These are phyloP conservation scores for Pomatostomus ruficeps DNA, from an alignment of 2,113 vertebrate genomes.

Conservation along the genomic window DNA sequence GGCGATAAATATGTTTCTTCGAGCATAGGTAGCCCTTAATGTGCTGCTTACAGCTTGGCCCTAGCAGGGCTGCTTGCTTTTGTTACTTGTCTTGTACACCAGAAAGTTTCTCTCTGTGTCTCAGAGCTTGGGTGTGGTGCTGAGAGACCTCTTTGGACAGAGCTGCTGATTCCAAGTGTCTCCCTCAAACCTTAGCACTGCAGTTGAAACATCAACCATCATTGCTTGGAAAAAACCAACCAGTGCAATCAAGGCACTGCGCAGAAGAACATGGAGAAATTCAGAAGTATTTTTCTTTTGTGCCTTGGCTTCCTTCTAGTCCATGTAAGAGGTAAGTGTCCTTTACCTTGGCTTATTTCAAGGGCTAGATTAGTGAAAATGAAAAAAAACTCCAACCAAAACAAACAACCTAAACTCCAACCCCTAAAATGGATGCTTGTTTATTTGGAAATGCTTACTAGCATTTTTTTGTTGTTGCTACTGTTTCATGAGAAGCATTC, in stretches of 20 bases:
- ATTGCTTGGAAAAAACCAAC: neutral
- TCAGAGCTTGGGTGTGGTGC: neutral
- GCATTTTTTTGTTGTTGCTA: neutral
- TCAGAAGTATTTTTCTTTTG: neutral
- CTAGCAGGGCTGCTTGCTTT: neutral
- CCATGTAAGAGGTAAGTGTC: slow-evolving; percentile 37
- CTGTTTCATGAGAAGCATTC: neutral
- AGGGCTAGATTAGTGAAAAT: neutral
- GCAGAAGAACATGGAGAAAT: slow-evolving; percentile 16
- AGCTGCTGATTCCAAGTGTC: neutral
- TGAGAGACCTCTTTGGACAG: neutral
- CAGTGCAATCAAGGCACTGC: neutral
- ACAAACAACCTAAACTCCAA: neutral
- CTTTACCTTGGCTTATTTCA: neutral
- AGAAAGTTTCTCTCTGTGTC: neutral
- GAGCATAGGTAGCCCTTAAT: neutral
- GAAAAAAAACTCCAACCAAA: neutral
- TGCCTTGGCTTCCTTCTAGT: slow-evolving; percentile 34
- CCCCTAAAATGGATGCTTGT: neutral
- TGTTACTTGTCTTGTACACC: neutral
- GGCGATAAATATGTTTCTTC: slow-evolving; percentile 3
- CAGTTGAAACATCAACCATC: neutral
- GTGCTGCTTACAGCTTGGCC: neutral
- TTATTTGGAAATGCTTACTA: neutral
- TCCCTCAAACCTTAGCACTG: neutral